A percentile compares a stretch with the other conserved stretches of the same genome.
Evolutionary conservation across 1,140 invertebrate genomes (phyloP).

Genomic region (Proctacanthus coquilletti): DNA sequence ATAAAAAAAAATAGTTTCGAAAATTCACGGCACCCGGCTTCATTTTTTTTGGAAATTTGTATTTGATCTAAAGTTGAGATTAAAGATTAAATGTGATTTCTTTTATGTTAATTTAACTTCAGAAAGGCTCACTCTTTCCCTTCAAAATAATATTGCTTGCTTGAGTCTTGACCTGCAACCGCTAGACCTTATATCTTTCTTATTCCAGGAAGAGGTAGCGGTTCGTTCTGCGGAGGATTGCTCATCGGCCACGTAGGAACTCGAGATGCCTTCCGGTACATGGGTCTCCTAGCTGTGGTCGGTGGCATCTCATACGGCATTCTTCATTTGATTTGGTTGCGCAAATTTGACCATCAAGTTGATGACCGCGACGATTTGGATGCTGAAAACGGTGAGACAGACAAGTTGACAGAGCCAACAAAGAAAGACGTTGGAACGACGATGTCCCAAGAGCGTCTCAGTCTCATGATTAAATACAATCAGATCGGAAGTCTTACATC

Average conservation of each 20-base stretch:
- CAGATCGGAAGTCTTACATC: constrained; percentile 53
- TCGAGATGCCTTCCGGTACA: constrained; percentile 54
- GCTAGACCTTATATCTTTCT: constrained; percentile 29
- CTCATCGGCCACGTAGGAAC: constrained; percentile 56
- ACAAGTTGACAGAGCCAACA: constrained; percentile 42
- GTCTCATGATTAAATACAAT: constrained; percentile 55
- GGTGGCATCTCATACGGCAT: constrained; percentile 52
- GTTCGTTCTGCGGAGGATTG: constrained; percentile 63
- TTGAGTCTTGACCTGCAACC: too few relatives aligned
- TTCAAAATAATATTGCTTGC: too few relatives aligned
- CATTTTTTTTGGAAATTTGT: too few relatives aligned
- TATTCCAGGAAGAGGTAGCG: constrained; percentile 44
- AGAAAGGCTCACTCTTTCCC: too few relatives aligned
- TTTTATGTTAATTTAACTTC: too few relatives aligned
- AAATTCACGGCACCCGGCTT: too few relatives aligned
- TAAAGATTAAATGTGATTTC: too few relatives aligned
- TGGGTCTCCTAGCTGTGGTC: constrained; percentile 51
- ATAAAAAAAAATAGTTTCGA: too few relatives aligned
- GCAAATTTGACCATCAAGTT: constrained; percentile 37
- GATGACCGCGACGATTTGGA: constrained; percentile 25
- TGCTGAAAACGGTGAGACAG: constrained; percentile 39
- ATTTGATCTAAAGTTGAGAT: too few relatives aligned
- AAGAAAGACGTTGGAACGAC: constrained; percentile 46
- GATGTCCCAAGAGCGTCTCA: constrained; percentile 47
- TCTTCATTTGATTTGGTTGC: constrained; percentile 54